A percentile compares a stretch with the other conserved stretches of the same genome.
These are phyloP conservation scores for Ictalurus punctatus DNA, from an alignment of 2,113 vertebrate genomes.

Conservation along the genomic window DNA sequence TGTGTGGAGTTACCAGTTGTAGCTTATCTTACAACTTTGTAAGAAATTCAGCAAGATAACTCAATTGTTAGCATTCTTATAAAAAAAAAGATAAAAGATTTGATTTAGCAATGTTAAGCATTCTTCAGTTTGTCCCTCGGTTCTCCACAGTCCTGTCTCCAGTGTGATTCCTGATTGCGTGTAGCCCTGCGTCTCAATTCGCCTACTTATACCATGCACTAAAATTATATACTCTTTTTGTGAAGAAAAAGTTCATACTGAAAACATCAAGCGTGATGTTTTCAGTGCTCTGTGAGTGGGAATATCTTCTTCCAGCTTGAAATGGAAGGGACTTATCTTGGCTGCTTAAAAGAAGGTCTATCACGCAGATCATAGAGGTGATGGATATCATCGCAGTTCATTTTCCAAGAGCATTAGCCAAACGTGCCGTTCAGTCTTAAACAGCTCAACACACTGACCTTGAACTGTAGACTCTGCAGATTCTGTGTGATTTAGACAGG, in stretches of 20 bases:
- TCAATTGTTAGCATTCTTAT: neutral
- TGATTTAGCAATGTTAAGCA: neutral
- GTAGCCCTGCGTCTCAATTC: no score
- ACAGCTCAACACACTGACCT: constrained; percentile 46
- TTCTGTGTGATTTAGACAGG: neutral
- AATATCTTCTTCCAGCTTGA: neutral
- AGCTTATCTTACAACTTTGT: neutral
- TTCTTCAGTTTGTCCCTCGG: neutral
- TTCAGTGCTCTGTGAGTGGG: neutral
- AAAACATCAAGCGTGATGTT: neutral
- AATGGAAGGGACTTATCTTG: neutral
- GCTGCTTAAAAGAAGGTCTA: constrained; percentile 23
- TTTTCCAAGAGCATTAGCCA: constrained; percentile 17
- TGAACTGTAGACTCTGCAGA: neutral
- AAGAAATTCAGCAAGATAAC: neutral
- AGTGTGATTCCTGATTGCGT: neutral
- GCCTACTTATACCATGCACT: no score
- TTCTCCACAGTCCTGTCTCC: neutral
- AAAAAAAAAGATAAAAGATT: no score
- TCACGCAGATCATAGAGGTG: neutral
- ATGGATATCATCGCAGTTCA: constrained; percentile 22
- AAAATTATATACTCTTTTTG: no score
- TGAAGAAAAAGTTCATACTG: no score
- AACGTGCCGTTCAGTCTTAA: constrained; percentile 17
- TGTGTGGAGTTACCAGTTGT: neutral